Percentiles rank a stretch among this genome's conserved stretches.
Evolutionary conservation across 2,888 invertebrate species (phyloP).

Genomic region (Cryptocephalus moraei): DNA sequence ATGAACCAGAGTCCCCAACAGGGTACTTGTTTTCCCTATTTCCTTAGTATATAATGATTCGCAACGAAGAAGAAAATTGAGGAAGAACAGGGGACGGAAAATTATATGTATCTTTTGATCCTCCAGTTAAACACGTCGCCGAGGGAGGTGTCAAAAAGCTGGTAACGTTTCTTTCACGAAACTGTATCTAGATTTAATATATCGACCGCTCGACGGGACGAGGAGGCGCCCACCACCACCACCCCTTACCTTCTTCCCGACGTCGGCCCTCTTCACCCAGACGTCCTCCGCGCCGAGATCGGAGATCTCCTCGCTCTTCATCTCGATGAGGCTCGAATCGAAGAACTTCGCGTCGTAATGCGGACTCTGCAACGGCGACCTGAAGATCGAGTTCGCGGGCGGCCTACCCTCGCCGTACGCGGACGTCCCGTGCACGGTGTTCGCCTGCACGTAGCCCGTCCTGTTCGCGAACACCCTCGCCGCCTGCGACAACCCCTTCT

Average conservation of each 20-base stretch:
- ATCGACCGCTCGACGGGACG: too few species aligned
- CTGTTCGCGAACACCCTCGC: slow-evolving; percentile 41
- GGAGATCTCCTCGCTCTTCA: slow-evolving; percentile 62
- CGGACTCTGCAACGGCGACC: slow-evolving; percentile 45
- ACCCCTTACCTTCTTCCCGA: slow-evolving; percentile 44
- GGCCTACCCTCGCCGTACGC: slow-evolving; percentile 46
- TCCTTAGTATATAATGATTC: too few species aligned
- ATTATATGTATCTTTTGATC: too few species aligned
- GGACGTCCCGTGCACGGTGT: slow-evolving; percentile 54
- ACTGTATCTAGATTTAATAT: too few species aligned
- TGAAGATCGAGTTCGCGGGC: slow-evolving; percentile 52
- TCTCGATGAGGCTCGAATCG: slow-evolving; percentile 71
- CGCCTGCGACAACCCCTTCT: slow-evolving; percentile 36
- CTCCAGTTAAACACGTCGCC: too few species aligned
- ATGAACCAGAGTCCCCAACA: too few species aligned
- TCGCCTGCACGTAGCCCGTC: slow-evolving; percentile 45
- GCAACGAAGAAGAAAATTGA: too few species aligned
- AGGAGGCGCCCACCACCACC: background rate
- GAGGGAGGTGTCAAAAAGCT: too few species aligned
- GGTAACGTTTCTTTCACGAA: too few species aligned
- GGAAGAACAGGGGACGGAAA: too few species aligned
- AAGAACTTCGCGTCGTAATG: slow-evolving; percentile 74
- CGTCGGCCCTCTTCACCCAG: slow-evolving; percentile 52
- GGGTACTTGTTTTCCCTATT: too few species aligned
- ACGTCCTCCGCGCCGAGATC: slow-evolving; percentile 52